A percentile compares a stretch with the other conserved stretches of the same genome.
Evolutionary conservation across 2,888 invertebrate species (phyloP).

Genomic region (Polylopha cassiicola): DNA sequence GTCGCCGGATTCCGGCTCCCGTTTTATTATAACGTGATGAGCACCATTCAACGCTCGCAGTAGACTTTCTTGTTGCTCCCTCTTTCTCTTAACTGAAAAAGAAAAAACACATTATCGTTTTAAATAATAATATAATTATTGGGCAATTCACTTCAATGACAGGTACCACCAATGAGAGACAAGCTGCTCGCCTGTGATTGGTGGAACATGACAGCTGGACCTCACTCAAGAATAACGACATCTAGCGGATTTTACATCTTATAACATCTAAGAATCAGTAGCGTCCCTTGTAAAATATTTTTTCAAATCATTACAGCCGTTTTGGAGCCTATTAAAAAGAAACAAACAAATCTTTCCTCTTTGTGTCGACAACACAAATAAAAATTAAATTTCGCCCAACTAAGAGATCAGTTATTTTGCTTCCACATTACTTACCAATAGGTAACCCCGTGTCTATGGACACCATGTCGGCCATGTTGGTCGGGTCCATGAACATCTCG

Average conservation of each 20-base stretch:
- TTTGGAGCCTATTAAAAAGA: too few species aligned
- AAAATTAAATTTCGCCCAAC: background rate
- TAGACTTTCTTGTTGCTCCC: slow-evolving; percentile 53
- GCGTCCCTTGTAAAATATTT: too few species aligned
- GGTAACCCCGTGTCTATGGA: slow-evolving; percentile 81
- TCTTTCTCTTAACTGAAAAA: slow-evolving; percentile 63
- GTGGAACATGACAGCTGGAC: too few species aligned
- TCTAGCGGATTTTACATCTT: too few species aligned
- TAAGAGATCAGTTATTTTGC: background rate
- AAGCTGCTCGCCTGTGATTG: too few species aligned
- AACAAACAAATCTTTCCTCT: too few species aligned
- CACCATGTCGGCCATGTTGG: slow-evolving; percentile 79
- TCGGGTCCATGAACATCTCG: slow-evolving; percentile 83
- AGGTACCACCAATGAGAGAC: too few species aligned
- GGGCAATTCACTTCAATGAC: too few species aligned
- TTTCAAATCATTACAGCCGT: too few species aligned
- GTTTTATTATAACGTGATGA: slow-evolving; percentile 87
- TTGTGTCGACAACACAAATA: too few species aligned
- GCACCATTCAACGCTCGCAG: slow-evolving; percentile 68
- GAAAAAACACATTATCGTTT: slow-evolving; percentile 22
- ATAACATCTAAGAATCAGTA: too few species aligned
- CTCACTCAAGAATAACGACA: too few species aligned
- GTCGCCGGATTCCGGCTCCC: slow-evolving; percentile 75
- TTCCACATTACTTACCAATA: slow-evolving; percentile 51
- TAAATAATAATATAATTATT: background rate